These are phyloP conservation scores for Sphyrna mokarran DNA, from an alignment of 2,113 vertebrate genomes.

Conservation along the genomic window DNA sequence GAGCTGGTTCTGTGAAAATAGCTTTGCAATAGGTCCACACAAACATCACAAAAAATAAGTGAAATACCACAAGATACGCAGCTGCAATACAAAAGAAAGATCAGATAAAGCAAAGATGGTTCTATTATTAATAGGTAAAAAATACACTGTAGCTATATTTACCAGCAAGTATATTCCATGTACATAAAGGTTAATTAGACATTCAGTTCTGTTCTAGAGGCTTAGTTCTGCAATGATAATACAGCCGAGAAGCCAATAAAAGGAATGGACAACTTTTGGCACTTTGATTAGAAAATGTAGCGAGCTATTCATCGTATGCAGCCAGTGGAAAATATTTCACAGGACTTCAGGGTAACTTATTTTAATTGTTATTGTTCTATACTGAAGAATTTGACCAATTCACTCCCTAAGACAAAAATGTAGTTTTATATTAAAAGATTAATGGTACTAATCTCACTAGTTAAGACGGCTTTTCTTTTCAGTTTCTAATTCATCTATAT, in stretches of 20 bases:
- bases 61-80: constrained; percentile 82
- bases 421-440: background rate
- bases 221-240: background rate
- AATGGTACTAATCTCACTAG: background rate
- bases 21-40: constrained; percentile 96
- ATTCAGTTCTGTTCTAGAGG: background rate
- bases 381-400: background rate
- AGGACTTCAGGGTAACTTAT: background rate
- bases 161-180: background rate
- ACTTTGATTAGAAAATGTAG: background rate
- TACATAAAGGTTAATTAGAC: background rate
- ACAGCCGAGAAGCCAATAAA: background rate
- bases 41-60: constrained; percentile 89
- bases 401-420: background rate
- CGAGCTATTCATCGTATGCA: background rate
- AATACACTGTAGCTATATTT: background rate
- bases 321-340: background rate
- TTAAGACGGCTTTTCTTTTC: background rate
- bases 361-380: background rate
- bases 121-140: constrained; percentile 15
- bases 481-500: background rate
- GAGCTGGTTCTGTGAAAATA: constrained; percentile 81
- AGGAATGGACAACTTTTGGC: background rate
- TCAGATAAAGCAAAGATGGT: background rate
- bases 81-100: constrained; percentile 56